phyloP scores from a whole-genome alignment of 2,888 invertebrate species.

The Mimachlamys varia region DNA sequence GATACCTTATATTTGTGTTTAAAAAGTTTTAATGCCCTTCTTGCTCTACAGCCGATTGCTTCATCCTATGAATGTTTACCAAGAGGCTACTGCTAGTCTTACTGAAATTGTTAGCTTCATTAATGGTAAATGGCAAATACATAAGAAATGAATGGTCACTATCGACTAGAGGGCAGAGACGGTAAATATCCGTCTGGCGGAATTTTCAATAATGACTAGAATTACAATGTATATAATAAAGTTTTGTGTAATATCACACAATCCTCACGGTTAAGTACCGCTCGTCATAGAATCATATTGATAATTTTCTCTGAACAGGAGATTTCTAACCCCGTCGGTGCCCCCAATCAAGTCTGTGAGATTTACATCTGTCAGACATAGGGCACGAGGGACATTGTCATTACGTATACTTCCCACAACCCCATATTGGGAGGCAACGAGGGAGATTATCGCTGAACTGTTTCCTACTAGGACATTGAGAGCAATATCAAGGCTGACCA shows the following conservation, averaged over 20 bases:
- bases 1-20: neutral
- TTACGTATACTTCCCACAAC: neutral
- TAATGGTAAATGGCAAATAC: neutral
- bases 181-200: neutral
- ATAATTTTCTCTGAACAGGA: neutral
- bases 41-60: neutral
- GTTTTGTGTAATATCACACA: neutral
- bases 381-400: neutral
- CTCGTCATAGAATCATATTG: neutral
- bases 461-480: neutral
- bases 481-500: neutral
- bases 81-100: too few species aligned
- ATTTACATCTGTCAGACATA: neutral
- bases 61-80: neutral
- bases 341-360: neutral
- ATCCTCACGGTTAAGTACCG: neutral
- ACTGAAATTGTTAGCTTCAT: neutral
- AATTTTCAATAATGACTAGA: neutral
- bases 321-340: neutral
- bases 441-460: neutral
- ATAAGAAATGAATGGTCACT: neutral
- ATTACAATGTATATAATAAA: constrained; percentile 10
- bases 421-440: neutral
- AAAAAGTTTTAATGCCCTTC: neutral
- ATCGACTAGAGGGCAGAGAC: neutral